Evolutionary conservation across 2,113 vertebrate species (phyloP).

Genomic region (Sebastes fasciatus): DNA sequence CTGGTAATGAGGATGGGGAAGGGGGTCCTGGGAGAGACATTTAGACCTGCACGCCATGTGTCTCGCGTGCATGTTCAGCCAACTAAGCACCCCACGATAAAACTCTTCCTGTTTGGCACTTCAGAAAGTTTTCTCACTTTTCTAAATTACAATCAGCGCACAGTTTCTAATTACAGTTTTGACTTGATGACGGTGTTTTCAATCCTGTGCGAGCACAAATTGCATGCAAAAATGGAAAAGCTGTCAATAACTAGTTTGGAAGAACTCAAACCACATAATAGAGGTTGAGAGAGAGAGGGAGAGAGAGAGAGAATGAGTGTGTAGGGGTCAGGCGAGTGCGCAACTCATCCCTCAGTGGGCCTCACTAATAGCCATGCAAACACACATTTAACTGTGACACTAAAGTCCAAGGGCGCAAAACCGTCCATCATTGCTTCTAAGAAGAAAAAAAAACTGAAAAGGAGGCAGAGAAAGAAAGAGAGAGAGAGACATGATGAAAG

Average conservation of each 20-base stretch:
- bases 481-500: slow-evolving; percentile 53
- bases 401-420: slow-evolving; percentile 67
- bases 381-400: slow-evolving; percentile 78
- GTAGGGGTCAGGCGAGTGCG: slow-evolving; percentile 61
- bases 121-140: slow-evolving; percentile 55
- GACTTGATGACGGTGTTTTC: slow-evolving; percentile 32
- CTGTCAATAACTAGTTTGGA: slow-evolving; percentile 54
- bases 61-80: slow-evolving; percentile 57
- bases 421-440: slow-evolving; percentile 66
- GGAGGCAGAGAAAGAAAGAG: slow-evolving; percentile 52
- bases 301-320: slow-evolving; percentile 42
- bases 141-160: slow-evolving; percentile 44
- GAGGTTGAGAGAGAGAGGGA: slow-evolving; percentile 5
- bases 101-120: slow-evolving; percentile 26
- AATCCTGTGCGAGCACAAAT: slow-evolving; percentile 26
- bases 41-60: slow-evolving; percentile 59
- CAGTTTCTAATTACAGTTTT: slow-evolving; percentile 40
- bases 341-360: slow-evolving; percentile 67
- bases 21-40: slow-evolving; percentile 70
- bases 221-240: slow-evolving; percentile 40
- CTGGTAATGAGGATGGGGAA: slow-evolving; percentile 75
- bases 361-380: slow-evolving; percentile 81
- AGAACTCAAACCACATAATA: slow-evolving; percentile 47
- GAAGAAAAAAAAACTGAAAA: slow-evolving; percentile 63
- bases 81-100: slow-evolving; percentile 40